Evolutionary conservation across 2,888 invertebrate genomes (phyloP), one percentile per base, ranked within the genome.

Genomic region (Agrochola lota): DNA sequence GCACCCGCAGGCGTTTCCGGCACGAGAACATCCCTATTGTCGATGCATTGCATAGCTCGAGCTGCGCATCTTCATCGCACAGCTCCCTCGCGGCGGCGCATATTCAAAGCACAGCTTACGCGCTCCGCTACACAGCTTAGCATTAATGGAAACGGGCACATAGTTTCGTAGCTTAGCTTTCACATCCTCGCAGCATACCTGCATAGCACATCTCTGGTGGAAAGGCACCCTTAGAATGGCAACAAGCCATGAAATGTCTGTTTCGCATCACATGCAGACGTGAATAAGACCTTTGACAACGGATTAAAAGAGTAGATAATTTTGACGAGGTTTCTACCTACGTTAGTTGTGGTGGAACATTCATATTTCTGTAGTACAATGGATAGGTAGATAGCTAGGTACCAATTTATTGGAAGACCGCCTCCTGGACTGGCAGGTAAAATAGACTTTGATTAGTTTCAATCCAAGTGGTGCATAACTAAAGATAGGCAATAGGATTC

Each of bases 191-290:
- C 40, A 40, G 40, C 40, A 40, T 40, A 40, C 9, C 40, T 8
- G 40, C 40, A 9, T 40, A 40, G 40, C 40, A 40, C 40, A 40
- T 40, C 40, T 40, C 40, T 40, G 40, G 40, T 40, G 40, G 40
- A 40, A 40, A 40, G 49, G 17, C 17, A 49, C 49, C 49, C 49
- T 49, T 52, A 43, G 52, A 67, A 82, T 74, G 80, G 73, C 74
- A 82, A 26, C 15, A 46, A 69, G 85, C 78, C 84, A 84, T 81
- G 74, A 75, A 77, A 85, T 70, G 55, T 74, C 69, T 63, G 66
- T 55, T 72, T 35, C 63, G 2, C 49, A 77, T 74, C 66, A 81
- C 20, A 43, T 40, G 72, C 64, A 59, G 69, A 49, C 30, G 40
- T 46, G 30, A 71, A 73, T 59, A 30, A 35, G 55, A 81, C 72